phyloP scores from a whole-genome alignment of 1,140 invertebrate species.

The Trypoxylus dichotomus region DNA sequence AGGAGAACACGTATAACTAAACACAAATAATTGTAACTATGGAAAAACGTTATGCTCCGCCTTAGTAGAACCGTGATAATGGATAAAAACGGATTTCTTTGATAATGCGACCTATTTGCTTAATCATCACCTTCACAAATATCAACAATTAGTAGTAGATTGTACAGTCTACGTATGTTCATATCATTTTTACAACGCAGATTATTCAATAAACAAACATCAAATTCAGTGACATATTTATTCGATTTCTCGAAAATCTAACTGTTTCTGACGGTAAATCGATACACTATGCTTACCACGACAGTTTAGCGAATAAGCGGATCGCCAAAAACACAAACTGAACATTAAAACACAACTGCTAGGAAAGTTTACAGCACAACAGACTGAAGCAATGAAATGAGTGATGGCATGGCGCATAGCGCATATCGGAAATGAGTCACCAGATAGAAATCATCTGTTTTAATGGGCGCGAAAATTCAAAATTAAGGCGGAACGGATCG shows the following conservation, averaged over 20 bases:
- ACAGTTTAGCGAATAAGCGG: constrained; percentile 4
- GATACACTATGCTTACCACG: constrained; percentile 26
- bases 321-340: constrained; percentile 30
- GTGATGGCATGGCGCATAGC: constrained; percentile 30
- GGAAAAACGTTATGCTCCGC: background rate
- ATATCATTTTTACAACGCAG: constrained; percentile 27
- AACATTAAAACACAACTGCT: constrained; percentile 32
- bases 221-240: constrained; percentile 13
- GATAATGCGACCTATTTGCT: constrained; percentile 23
- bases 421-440: constrained; percentile 31
- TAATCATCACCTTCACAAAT: constrained; percentile 20
- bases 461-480: background rate
- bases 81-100: constrained; percentile 4
- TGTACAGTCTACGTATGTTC: background rate
- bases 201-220: constrained; percentile 25
- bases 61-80: background rate
- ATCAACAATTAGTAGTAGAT: constrained; percentile 8
- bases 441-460: constrained; percentile 31
- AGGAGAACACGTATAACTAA: constrained; percentile 14
- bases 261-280: background rate
- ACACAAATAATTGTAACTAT: background rate
- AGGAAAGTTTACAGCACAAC: constrained; percentile 22
- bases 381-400: constrained; percentile 23
- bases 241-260: background rate
- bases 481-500: background rate